A percentile compares a stretch with the other conserved stretches of the same genome.
Evolutionary conservation across 2,888 invertebrate genomes (phyloP).

Genomic region (Drosophila atroscutellata): DNA sequence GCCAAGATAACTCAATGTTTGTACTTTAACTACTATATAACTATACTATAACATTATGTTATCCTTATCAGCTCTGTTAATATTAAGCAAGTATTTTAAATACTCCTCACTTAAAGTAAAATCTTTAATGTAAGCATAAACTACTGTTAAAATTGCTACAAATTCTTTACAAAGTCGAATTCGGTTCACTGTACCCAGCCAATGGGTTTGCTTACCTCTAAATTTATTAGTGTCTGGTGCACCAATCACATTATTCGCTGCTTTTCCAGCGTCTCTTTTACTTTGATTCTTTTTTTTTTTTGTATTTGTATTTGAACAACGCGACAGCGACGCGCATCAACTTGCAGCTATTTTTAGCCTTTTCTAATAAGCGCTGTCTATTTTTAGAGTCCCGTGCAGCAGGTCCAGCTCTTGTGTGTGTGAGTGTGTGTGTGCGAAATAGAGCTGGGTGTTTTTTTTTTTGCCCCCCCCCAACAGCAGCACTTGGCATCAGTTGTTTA

Average conservation of each 20-base stretch:
- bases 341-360: constrained; percentile 72
- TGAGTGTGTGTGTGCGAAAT: constrained; percentile 6
- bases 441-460: constrained; percentile 23
- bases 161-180: not conserved
- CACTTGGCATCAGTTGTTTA: constrained; percentile 55
- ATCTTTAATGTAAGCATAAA: not conserved
- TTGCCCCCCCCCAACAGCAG: constrained; percentile 5
- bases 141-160: not conserved
- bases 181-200: constrained; percentile 36
- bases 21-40: too few species aligned
- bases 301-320: constrained; percentile 20
- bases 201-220: constrained; percentile 10
- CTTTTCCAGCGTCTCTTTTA: constrained; percentile 40
- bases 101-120: not conserved
- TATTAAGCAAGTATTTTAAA: not conserved
- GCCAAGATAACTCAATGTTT: not conserved
- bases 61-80: not conserved
- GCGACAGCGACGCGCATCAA: constrained; percentile 46
- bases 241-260: constrained; percentile 36
- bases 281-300: constrained; percentile 39
- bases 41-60: not conserved
- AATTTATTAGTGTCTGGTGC: constrained; percentile 15
- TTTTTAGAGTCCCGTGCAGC: constrained; percentile 72
- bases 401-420: constrained; percentile 50
- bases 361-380: constrained; percentile 79